Evolutionary conservation across 2,113 vertebrate species (phyloP), one percentile per base, ranked within the genome.

Genomic region (Pachycephala philippinensis): DNA sequence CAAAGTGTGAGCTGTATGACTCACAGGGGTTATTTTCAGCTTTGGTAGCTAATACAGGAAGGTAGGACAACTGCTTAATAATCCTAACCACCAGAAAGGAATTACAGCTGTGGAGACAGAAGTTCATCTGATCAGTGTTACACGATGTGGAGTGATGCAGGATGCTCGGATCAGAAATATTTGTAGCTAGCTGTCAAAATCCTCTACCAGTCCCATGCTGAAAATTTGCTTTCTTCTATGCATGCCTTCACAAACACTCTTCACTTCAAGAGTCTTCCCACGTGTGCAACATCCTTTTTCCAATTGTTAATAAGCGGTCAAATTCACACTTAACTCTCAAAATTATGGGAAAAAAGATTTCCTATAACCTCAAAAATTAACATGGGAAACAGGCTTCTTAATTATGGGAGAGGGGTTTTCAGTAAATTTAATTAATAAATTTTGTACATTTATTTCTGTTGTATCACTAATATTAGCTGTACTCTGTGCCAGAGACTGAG

Each of bases 211-310:
- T 22, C 14, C 2, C 5, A 60, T 2, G 0, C 5, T 35, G 33
- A 45, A 90, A 59, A 72, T 23, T 30, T 53, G 0, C 3, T 24
- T 44, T 21, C 4, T 77, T 65, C 45, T 21, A 13, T 81, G 9
- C 10, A 9, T 2, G 3, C 0, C 0, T 61, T 64, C 52, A 57
- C 21, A 42, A 64, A 45, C 8, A 16, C 5, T 68, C 17, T 69
- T 84, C 33, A 9, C 2, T 17, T 78, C 10, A 40, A 61, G 42
- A 57, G 15, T 61, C 8, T 16, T 19, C 6, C 5, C 24, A 57
- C 49, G 20, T 26, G 22, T 5, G 7, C 27, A 88, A 16, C 3
- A 35, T 30, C 30, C 4, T 64, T 91, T 89, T 69, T n/a, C 23
- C 12, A 30, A 17, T 74, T 15, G 27, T 68, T 56, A 37, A 71